Evolutionary conservation across 2,888 invertebrate species (phyloP).

Genomic region (Cistogaster globosa): DNA sequence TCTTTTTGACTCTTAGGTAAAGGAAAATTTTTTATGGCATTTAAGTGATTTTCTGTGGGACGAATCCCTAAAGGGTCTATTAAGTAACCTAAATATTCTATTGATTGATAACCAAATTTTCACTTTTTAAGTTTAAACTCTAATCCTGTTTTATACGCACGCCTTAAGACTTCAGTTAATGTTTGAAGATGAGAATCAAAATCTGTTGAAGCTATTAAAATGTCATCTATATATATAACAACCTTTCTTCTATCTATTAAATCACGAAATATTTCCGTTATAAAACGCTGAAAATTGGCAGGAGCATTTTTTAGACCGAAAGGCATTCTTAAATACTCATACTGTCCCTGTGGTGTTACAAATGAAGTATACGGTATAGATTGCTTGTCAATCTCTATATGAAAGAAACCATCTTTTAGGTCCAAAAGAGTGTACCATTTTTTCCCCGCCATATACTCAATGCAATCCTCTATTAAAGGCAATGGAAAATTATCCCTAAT

Average conservation of each 20-base stretch:
- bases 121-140: slow-evolving; percentile 30
- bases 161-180: neutral
- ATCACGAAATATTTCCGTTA: slow-evolving; percentile 14
- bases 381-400: slow-evolving; percentile 13
- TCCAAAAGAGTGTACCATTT: slow-evolving; percentile 29
- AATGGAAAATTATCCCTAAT: slow-evolving; percentile 36
- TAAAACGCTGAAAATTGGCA: slow-evolving; percentile 24
- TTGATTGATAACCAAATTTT: slow-evolving; percentile 35
- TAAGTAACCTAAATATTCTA: too few species aligned
- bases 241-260: slow-evolving; percentile 1
- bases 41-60: too few species aligned
- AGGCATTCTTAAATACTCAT: slow-evolving; percentile 22
- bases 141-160: slow-evolving; percentile 21
- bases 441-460: slow-evolving; percentile 22
- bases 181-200: slow-evolving; percentile 26
- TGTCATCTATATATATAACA: neutral
- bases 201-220: slow-evolving; percentile 18
- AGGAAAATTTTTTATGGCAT: too few species aligned
- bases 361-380: slow-evolving; percentile 33
- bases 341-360: slow-evolving; percentile 30
- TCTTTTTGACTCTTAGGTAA: too few species aligned
- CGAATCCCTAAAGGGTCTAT: too few species aligned
- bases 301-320: slow-evolving; percentile 24
- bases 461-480: slow-evolving; percentile 27
- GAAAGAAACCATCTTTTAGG: slow-evolving; percentile 17